A percentile compares a stretch with the other conserved stretches of the same genome.
Evolutionary conservation across 2,797 vertebrate species (phyloP).

Genomic region (Lacerta agilis): DNA sequence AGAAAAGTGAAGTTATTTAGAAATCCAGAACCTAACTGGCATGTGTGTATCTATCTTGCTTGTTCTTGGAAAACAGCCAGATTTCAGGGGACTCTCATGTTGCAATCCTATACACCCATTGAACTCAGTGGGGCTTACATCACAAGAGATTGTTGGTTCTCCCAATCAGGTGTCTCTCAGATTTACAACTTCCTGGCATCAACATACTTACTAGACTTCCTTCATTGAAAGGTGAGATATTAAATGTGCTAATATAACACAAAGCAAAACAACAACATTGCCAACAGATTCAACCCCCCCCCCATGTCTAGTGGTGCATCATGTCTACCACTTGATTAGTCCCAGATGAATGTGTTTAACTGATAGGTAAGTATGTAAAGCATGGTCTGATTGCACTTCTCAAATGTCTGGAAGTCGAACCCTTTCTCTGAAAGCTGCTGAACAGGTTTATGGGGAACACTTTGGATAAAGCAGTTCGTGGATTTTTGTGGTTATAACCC

Average conservation of each 20-base stretch:
- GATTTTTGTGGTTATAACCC: background rate
- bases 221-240: no score
- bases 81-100: background rate
- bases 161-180: no score
- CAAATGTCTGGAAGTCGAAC: background rate
- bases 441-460: background rate
- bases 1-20: background rate
- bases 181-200: no score
- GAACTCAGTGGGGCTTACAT: no score
- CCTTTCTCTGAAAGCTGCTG: background rate
- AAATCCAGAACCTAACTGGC: background rate
- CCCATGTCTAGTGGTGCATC: no score
- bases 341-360: background rate
- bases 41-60: background rate
- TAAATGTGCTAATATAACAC: no score
- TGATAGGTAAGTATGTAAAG: background rate
- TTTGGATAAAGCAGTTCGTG: background rate
- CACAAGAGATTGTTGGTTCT: no score
- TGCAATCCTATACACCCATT: background rate
- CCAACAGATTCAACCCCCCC: no score
- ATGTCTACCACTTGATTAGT: no score
- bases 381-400: background rate
- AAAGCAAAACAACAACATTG: no score
- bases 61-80: background rate
- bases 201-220: no score